Conservation (phyloP, 1,140 invertebrate species). For the Heliconius hewitsoni region DNA sequence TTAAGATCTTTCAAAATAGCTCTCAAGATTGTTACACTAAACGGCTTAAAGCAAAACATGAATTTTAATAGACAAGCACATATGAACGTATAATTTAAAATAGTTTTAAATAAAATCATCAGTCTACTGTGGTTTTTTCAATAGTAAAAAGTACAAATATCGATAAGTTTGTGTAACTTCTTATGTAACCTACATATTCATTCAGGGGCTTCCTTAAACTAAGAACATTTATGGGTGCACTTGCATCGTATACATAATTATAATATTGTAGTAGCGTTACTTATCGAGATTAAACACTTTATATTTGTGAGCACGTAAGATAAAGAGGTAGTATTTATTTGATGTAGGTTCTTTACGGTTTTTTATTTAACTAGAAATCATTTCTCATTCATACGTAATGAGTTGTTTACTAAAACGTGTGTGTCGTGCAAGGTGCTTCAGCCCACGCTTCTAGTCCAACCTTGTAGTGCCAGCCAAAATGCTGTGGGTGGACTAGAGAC, state of each 20-base stretch:
- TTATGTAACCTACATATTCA: background rate
- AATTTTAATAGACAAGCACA: background rate
- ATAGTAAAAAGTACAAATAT: background rate
- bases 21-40: background rate
- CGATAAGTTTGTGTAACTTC: background rate
- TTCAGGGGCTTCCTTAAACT: conserved; percentile 33
- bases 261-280: background rate
- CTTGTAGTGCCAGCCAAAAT: conserved; percentile 67
- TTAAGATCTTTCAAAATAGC: background rate
- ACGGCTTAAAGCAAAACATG: background rate
- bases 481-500: conserved; percentile 58
- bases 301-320: background rate
- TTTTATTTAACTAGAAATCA: background rate
- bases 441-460: conserved; percentile 64
- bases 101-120: background rate
- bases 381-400: conserved; percentile 31
- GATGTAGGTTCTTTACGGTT: background rate
- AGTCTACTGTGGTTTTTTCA: background rate
- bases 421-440: conserved; percentile 48
- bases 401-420: conserved; percentile 25
- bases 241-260: conserved; percentile 20
- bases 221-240: conserved; percentile 39
- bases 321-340: background rate
- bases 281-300: background rate
- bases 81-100: background rate